Evolutionary conservation across 2,113 vertebrate genomes (phyloP), one percentile per base, ranked within the genome.

Genomic region (Sturnira hondurensis): DNA sequence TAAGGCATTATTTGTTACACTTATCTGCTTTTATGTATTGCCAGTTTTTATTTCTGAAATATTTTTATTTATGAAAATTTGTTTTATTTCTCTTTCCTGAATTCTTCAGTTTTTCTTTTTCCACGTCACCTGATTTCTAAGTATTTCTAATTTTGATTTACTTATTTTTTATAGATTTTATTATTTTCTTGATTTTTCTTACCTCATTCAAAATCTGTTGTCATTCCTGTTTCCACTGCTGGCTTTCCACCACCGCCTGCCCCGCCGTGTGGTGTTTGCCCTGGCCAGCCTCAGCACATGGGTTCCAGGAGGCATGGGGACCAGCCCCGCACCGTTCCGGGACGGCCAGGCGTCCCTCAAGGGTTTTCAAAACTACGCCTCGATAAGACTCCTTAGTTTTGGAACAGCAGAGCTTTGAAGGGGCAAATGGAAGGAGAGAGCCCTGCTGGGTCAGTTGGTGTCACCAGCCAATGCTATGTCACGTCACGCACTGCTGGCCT

Each of bases 1-100:
- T 63, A 92, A 50, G 45, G 4, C 33, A 5, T 85, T 71, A 73
- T 36, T 19, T 85, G 13, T 89, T 89, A 31, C 68, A 43, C 45
- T 56, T 5, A 43, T 58, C 65, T 61, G 43, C 31, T 36, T 83
- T 76, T 70, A 28, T 45, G 24, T 61, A 22, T 61, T 76, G 31
- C n/a, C 47, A 50, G 38, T 77, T 95, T 96, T 84, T 88, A 65
- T 88, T 91, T 92, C 54, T 92, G 83, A 94, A 50, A 33, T 50
- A 11, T 76, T n/a, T 77, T 31, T 50, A 12, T 77, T n/a, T 20
- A 31, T 77, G n/a, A 68, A 68, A 89, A 41, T 41, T 22, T 71
- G 58, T 91, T 20, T 89, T 93, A 26, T 65, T 90, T 86, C 24
- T 61, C 70, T 63, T 54, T 71, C 61, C 92, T 65, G 6, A 76